A percentile compares a stretch with the other conserved stretches of the same genome.
Conservation (phyloP, 2,888 invertebrate genomes). For the Kryphioiulus occultus region DNA sequence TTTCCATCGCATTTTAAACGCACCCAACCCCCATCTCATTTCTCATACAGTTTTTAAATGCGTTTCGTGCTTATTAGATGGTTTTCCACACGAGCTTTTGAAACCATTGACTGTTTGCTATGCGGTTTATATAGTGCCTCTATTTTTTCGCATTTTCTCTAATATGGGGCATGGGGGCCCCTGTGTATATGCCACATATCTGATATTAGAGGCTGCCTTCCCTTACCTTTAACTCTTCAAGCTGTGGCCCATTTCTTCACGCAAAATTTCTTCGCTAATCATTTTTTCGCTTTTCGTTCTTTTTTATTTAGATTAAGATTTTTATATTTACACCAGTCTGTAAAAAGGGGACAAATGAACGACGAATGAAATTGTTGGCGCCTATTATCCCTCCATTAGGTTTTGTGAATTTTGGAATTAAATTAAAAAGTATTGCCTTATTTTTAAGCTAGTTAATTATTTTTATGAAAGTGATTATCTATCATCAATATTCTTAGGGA, state of each 20-base stretch:
- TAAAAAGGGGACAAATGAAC: neutral
- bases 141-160: neutral
- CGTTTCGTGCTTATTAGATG: slow-evolving; percentile 3
- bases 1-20: neutral
- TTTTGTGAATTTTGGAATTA: neutral
- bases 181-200: neutral
- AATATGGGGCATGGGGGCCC: too few relatives aligned
- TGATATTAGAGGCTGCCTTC: neutral
- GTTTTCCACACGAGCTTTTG: neutral
- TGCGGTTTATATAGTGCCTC: neutral
- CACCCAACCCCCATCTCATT: neutral
- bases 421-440: neutral
- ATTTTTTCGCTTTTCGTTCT: neutral
- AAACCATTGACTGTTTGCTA: slow-evolving; percentile 17
- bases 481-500: too few relatives aligned
- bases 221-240: neutral
- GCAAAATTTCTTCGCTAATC: slow-evolving; percentile 1
- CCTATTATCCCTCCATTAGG: neutral
- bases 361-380: neutral
- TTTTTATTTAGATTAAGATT: neutral
- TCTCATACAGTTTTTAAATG: neutral
- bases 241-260: neutral
- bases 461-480: neutral
- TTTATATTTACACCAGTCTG: neutral
- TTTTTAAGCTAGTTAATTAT: neutral